phyloP scores from a whole-genome alignment of 2,797 vertebrate genomes.

The Myotis findleyi region DNA sequence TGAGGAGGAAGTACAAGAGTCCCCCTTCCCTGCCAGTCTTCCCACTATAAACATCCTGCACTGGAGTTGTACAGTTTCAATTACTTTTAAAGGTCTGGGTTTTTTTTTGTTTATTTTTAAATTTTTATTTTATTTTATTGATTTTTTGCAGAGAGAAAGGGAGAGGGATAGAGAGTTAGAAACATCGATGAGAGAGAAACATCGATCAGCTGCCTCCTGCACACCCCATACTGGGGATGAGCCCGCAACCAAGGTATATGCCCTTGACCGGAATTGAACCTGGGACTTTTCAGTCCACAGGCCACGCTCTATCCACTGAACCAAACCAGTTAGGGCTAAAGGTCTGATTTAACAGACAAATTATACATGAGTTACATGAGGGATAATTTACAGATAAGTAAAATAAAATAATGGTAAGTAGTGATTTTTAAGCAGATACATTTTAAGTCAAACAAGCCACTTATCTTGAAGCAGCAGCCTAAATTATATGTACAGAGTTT shows the following conservation, averaged over 20 bases:
- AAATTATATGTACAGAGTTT: background rate
- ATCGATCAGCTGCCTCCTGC: no score
- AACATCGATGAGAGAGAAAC: no score
- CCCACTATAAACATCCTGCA: background rate
- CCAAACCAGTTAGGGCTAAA: background rate
- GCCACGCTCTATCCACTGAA: no score
- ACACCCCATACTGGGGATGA: no score
- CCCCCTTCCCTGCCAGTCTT: background rate
- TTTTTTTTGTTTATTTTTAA: no score
- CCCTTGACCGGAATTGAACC: no score
- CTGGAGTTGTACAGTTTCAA: background rate
- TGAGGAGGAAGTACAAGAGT: background rate
- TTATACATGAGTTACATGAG: background rate
- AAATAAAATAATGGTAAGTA: background rate
- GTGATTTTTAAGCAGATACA: background rate
- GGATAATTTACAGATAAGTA: background rate
- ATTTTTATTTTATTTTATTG: no score
- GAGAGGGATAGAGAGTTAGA: no score
- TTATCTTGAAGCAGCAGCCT: background rate
- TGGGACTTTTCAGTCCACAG: no score
- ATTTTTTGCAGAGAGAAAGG: no score
- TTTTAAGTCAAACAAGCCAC: background rate
- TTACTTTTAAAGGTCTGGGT: background rate
- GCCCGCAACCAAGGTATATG: no score
- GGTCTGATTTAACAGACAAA: background rate